Base-by-base conservation (phyloP, 2,797 vertebrate genomes). In the Halcyon leucocephala region DNA sequence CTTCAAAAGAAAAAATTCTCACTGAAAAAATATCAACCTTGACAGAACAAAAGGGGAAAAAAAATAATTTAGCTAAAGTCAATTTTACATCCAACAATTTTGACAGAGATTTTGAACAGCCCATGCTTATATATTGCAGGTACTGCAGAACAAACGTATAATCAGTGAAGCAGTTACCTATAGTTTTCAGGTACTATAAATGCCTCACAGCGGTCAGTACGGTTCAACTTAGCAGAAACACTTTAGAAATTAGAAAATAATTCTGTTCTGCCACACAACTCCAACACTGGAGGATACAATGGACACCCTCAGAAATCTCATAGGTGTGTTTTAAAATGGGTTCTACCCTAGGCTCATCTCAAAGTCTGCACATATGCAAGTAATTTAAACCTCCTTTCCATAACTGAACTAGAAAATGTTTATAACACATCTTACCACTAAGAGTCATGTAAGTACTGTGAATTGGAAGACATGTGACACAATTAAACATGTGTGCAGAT, bases 151-250 rank as follows among this genome's bases (percentile, higher is more conserved):
- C 42, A 96, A 96, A 93, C 28, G 15, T 95, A 80, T 96, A 79
- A 93, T 91, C 96, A 97, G 67, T 58, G 81, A 96, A 96, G 79
- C 52, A 57, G 60, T 96, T 97, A 93, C 94, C 96, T 96, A 4
- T 61, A n/a, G 46, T 93, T 95, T 93, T 96, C 90, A 97, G 80
- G 44, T 93, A 83, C 51, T 91, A 33, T 54, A 71, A 93, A 16
- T 91, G 58, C n/a, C 67, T 95, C 94, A 37, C 58, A 66, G 33
- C 72, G 22, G 95, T 89, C 57, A 61, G 20, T 66, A 51, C 74
- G 94, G 77, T 96, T 97, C 82, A 81, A 58, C 44, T 72, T 61
- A 39, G 26, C 29, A 89, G 35, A 52, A 91, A 73, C 3, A 6
- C 31, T 79, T 84, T 33, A 61, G 18, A 58, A 61, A 93, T 84